A percentile compares a stretch with the other conserved stretches of the same genome.
These are phyloP conservation scores for Drosophila quadrilineata DNA, from an alignment of 1,140 invertebrate genomes.

Conservation along the genomic window DNA sequence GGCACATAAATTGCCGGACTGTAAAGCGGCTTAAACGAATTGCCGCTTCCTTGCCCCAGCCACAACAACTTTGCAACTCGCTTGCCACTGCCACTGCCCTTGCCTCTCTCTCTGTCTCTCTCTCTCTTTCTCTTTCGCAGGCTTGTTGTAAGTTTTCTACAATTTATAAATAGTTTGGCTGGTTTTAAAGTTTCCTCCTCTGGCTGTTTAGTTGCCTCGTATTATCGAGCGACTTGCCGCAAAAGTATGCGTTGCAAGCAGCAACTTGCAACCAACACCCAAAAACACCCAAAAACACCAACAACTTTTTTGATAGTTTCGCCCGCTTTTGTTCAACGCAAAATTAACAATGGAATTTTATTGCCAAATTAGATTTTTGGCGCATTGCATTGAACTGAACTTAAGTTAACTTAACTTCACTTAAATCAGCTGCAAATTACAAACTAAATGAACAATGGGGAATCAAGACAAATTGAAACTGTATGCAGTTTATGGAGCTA, in stretches of 20 bases:
- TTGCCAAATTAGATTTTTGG: slow-evolving; percentile 73
- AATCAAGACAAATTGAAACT: no score
- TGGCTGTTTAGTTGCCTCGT: slow-evolving; percentile 38
- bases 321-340: slow-evolving; percentile 13
- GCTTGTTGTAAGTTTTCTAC: slow-evolving; percentile 54
- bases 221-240: slow-evolving; percentile 63
- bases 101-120: background rate
- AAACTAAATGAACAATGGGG: background rate
- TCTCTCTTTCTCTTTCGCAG: background rate
- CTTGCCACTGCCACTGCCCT: slow-evolving; percentile 31
- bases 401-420: no score
- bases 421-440: slow-evolving; percentile 8
- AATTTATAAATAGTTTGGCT: slow-evolving; percentile 78
- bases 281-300: no score
- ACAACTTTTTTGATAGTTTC: slow-evolving; percentile 42
- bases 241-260: slow-evolving; percentile 48
- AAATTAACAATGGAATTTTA: slow-evolving; percentile 71
- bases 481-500: no score
- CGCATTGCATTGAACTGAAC: slow-evolving; percentile 23
- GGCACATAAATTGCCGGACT: slow-evolving; percentile 70
- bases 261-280: slow-evolving; percentile 15
- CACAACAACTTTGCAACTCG: slow-evolving; percentile 60
- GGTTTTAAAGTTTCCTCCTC: slow-evolving; percentile 64
- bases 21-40: slow-evolving; percentile 77
- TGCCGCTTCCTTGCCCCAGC: slow-evolving; percentile 44